Base-by-base conservation (phyloP, 2,797 vertebrate genomes). In the Siniperca undulata region DNA sequence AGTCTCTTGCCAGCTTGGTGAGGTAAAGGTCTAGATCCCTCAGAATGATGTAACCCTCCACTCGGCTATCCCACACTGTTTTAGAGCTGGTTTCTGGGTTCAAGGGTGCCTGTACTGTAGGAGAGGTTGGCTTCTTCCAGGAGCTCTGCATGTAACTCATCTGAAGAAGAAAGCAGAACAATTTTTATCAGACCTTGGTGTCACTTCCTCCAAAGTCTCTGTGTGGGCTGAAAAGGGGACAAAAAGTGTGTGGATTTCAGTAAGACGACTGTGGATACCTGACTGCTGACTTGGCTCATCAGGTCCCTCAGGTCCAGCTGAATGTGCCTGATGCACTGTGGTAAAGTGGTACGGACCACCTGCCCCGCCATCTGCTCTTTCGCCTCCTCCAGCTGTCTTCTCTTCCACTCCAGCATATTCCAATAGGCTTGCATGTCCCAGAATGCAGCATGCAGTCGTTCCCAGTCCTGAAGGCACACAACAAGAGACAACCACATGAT, bases 1-100 rank as follows among this genome's bases (percentile, higher is more conserved):
- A 96, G 84, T 96, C 96, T 50, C 95, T 91, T 8, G 94, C 91
- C 70, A 96, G 88, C 85, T 91, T 95, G 59, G 83, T 92, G 81
- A 97, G 93, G 88, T 95, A 97, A n/a, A 91, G 90, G 42, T 96
- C 89, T 27, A 97, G 93, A 84, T 96, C 95, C 53, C 95, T 91
- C 64, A 97, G 92, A 71, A 96, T 90, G 81, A 97, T 75, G 81
- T 96, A 96, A 17, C 95, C 95, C 72, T 95, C 94, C 81, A 95
- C 85, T 19, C 85, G 84, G 17, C 87, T 91, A 60, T 88, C 79
- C 96, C 96, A 97, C 1, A 52, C 44, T 1, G 90, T 92, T 19
- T 73, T 77, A 11, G 67, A 42, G 40, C 12, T 60, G 11, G 56
- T 52, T 2, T 72, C 50, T 3, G 14, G n/a, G 46, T 61, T 73